phyloP scores from a whole-genome alignment of 2,797 vertebrate genomes.

The Triplophysa yarkandensis region DNA sequence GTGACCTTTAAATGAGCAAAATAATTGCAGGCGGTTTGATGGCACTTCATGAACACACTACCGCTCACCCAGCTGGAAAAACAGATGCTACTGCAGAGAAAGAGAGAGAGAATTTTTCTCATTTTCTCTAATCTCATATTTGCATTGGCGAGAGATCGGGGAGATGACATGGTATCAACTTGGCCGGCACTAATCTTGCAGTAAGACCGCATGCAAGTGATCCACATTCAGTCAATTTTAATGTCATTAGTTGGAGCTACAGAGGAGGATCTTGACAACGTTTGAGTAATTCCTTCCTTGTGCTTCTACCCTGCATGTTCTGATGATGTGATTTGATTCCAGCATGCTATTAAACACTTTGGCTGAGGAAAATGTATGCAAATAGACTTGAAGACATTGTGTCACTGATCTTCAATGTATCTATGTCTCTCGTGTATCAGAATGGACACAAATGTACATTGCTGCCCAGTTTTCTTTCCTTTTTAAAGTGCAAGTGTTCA shows the following conservation, averaged over 20 bases:
- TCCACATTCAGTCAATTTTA: conserved; percentile 78
- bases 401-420: neutral
- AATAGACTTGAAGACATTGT: neutral
- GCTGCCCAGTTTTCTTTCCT: neutral
- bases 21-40: conserved; percentile 68
- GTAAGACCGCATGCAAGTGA: conserved; percentile 70
- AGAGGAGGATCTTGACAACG: conserved; percentile 79
- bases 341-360: conserved; percentile 64
- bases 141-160: conserved; percentile 59
- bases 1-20: conserved; percentile 79
- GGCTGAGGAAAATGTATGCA: conserved; percentile 27
- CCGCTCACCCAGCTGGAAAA: conserved; percentile 74
- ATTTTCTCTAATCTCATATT: conserved; percentile 72
- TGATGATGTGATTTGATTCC: conserved; percentile 78
- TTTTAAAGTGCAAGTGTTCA: neutral
- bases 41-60: conserved; percentile 74
- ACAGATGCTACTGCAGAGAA: conserved; percentile 68
- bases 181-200: conserved; percentile 74
- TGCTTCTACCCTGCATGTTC: conserved; percentile 74
- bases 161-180: conserved; percentile 78
- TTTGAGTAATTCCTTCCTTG: conserved; percentile 78
- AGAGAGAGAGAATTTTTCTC: conserved; percentile 58
- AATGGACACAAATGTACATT: conserved; percentile 54
- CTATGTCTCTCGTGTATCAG: neutral
- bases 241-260: conserved; percentile 79